Conservation (phyloP, 2,888 invertebrate species). For the Plebejus anna region DNA sequence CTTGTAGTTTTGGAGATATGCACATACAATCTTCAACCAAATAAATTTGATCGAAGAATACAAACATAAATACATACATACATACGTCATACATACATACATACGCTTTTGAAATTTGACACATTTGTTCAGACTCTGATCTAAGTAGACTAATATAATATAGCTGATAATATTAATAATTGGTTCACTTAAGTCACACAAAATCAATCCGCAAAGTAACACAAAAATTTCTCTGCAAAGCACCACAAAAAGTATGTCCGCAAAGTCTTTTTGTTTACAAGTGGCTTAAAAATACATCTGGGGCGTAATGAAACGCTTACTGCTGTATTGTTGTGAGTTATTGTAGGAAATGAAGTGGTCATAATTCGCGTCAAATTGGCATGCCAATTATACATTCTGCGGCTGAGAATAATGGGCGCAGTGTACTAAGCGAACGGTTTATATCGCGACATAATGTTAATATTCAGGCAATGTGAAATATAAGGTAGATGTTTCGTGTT, state of each 20-base stretch:
- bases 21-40: no score
- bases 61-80: no score
- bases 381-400: slow-evolving; percentile 47
- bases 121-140: no score
- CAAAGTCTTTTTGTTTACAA: slow-evolving; percentile 33
- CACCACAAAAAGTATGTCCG: slow-evolving; percentile 6
- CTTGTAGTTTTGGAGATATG: no score
- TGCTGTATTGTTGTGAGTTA: slow-evolving; percentile 40
- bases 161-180: no score
- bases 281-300: slow-evolving; percentile 38
- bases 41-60: no score
- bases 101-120: no score
- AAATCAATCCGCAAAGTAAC: neutral
- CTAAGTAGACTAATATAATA: no score
- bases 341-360: slow-evolving; percentile 46
- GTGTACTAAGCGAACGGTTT: slow-evolving; percentile 34
- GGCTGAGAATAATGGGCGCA: slow-evolving; percentile 41
- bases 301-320: slow-evolving; percentile 46
- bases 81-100: no score
- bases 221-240: neutral
- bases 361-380: slow-evolving; percentile 52
- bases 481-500: slow-evolving; percentile 19
- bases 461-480: slow-evolving; percentile 29
- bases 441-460: slow-evolving; percentile 34
- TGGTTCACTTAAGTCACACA: no score